Conservation (phyloP, 2,113 vertebrate species). For the Clarias macrocephalus region DNA sequence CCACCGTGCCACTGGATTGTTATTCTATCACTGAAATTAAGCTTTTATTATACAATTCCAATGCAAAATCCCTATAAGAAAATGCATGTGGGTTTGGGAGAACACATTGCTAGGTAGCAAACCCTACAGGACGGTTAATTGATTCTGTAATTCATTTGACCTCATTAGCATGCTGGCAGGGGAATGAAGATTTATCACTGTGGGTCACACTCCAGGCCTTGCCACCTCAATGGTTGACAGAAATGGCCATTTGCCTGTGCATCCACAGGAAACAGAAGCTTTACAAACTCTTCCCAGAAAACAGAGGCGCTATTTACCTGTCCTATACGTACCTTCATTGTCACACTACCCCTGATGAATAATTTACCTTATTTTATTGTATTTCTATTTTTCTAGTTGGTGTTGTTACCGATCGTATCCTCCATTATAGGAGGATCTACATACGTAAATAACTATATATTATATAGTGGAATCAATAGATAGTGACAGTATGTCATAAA, state of each 20-base stretch:
- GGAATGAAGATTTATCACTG: conserved; percentile 49
- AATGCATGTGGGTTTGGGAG: not conserved
- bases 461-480: not conserved
- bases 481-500: not conserved
- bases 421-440: not conserved
- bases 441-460: not conserved
- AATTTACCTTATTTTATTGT: not conserved
- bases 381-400: not conserved
- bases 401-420: not conserved
- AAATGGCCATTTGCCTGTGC: conserved; percentile 20
- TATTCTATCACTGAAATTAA: not conserved
- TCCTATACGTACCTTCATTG: not conserved
- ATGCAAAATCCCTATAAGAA: not conserved
- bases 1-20: not conserved
- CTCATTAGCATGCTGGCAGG: conserved; percentile 68
- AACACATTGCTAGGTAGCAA: not conserved
- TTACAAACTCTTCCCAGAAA: conserved; percentile 14
- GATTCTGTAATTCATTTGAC: conserved; percentile 70
- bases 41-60: not conserved
- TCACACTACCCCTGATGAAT: not conserved
- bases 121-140: conserved; percentile 51
- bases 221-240: conserved; percentile 49
- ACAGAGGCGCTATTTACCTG: not conserved
- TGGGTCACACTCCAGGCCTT: conserved; percentile 57
- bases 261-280: conserved; percentile 35